A percentile compares a stretch with the other conserved stretches of the same genome.
Evolutionary conservation across 2,888 invertebrate species (phyloP).

Genomic region (Deilephila porcellus): DNA sequence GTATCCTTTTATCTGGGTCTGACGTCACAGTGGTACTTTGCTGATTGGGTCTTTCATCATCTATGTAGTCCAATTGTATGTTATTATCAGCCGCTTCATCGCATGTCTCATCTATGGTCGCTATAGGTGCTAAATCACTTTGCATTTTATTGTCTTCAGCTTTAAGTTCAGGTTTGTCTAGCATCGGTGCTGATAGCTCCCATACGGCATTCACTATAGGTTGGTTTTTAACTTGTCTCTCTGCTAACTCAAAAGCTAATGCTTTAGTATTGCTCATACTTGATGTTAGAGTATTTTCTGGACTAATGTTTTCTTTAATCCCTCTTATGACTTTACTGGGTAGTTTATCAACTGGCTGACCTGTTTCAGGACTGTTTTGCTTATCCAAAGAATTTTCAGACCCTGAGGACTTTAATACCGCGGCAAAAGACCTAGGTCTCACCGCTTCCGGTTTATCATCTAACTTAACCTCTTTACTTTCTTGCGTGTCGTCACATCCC

Average conservation of each 20-base stretch:
- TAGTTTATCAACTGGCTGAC: slow-evolving; percentile 77
- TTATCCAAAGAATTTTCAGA: slow-evolving; percentile 76
- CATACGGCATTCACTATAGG: slow-evolving; percentile 54
- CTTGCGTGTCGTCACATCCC: slow-evolving; percentile 32
- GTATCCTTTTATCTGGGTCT: slow-evolving; percentile 41
- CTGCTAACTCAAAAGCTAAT: slow-evolving; percentile 65
- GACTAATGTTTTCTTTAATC: slow-evolving; percentile 87
- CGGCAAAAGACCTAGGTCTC: slow-evolving; percentile 74
- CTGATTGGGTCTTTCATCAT: slow-evolving; percentile 63
- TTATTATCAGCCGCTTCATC: slow-evolving; percentile 63
- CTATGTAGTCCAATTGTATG: slow-evolving; percentile 63
- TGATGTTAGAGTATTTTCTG: slow-evolving; percentile 84
- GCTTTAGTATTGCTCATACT: slow-evolving; percentile 74
- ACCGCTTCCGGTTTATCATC: slow-evolving; percentile 58
- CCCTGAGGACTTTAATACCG: slow-evolving; percentile 75
- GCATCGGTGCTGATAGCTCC: slow-evolving; percentile 50
- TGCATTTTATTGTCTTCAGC: slow-evolving; percentile 55
- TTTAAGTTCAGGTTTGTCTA: slow-evolving; percentile 58
- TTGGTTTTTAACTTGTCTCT: slow-evolving; percentile 62
- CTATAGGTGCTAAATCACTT: slow-evolving; percentile 72
- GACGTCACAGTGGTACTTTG: slow-evolving; percentile 47
- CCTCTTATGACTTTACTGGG: slow-evolving; percentile 84
- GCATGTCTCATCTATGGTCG: slow-evolving; percentile 73
- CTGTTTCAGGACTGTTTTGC: slow-evolving; percentile 70
- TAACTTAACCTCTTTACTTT: slow-evolving; percentile 37